Base-by-base conservation (phyloP, 2,888 invertebrate species). In the Xestia sexstrigata region DNA sequence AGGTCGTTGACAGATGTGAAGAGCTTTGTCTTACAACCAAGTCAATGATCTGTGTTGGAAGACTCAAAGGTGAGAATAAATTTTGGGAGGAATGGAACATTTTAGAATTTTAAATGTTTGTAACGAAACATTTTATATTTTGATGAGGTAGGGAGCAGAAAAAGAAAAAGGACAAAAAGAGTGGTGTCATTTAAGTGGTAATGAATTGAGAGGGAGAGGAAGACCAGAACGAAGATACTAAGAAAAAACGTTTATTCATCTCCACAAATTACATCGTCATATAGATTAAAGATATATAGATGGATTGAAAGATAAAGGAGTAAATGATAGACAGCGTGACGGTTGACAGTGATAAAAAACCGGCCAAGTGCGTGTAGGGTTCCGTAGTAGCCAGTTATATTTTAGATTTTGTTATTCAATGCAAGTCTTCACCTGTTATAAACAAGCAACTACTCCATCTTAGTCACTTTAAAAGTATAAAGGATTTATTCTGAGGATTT, bases 1-100 rank as follows among this genome's bases (percentile, higher is more conserved):
- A 85, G 88, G 89, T 88, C 88, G 85, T 82, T 81, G 70, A 82
- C 80, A 82, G 82, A 62, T 77, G 77, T 78, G 60, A 74, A 62
- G 70, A 79, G 70, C 78, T 84, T 87, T 87, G 82, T 82, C 67
- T 82, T 58, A 77, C 70, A 79, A 77, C 49, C 47, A 55, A 82
- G 82, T 81, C 81, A 81, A 68, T 67, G 88, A 81, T 81, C 87
- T 78, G 73, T 49, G 39, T 73, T 49, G 15, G 62, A 63, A 73
- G 74, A 70, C 67, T 49, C 72, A n/a, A 70, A 78, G 69, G 69
- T 79, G 78, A 78, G 77, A 81, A 86, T 72, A 69, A 26, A 74
- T 69, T 76, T 84, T 62, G 49, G 71, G 26, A 70, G 1, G 26
- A 70, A 47, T 35, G 55, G 30, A 60, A 52, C 8, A 26, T 65